Base-by-base conservation (phyloP, 2,113 vertebrate species). In the Polyodon spathula region DNA sequence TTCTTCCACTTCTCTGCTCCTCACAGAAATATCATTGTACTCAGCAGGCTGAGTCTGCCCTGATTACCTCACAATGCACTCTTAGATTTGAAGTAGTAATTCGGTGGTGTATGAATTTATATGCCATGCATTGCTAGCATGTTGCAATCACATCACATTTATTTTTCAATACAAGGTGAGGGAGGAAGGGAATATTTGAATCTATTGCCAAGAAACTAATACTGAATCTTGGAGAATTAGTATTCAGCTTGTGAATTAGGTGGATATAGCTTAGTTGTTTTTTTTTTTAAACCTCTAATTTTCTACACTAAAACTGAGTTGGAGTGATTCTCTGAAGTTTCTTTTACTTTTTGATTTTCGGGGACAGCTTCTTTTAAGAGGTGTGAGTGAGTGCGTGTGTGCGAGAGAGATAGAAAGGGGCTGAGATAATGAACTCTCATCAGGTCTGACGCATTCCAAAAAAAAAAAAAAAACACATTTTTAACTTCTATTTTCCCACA, bases 41-140 rank as follows among this genome's bases (percentile, higher is more conserved):
- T 85, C 82, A 86, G 83, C 80, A 72, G 83, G 80, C 83, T 85
- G 81, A 84, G 78, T 73, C 70, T 69, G 64, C 51, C 10, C 71
- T 63, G 46, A 65, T 27, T 54, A 54, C 5, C 51, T 51, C n/a
- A 48, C n/a, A n/a, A n/a, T n/a, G n/a, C n/a, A n/a, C n/a, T 61
- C 58, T 55, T 41, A 57, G 7, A 60, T 71, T 66, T 63, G 57
- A 58, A 5, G 37, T 63, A 42, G 17, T 39, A 44, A 60, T 37
- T 53, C 38, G n/a, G n/a, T n/a, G n/a, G n/a, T n/a, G n/a, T n/a
- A n/a, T n/a, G n/a, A n/a, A n/a, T n/a, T n/a, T n/a, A n/a, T n/a
- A n/a, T n/a, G n/a, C n/a, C n/a, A 4, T 10, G 4, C 5, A 50
- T 50, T 50, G 5, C 7, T 12, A 12, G 46, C 3, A 50, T 12